phyloP scores from a whole-genome alignment of 2,888 invertebrate genomes.

The Macropis europaea region DNA sequence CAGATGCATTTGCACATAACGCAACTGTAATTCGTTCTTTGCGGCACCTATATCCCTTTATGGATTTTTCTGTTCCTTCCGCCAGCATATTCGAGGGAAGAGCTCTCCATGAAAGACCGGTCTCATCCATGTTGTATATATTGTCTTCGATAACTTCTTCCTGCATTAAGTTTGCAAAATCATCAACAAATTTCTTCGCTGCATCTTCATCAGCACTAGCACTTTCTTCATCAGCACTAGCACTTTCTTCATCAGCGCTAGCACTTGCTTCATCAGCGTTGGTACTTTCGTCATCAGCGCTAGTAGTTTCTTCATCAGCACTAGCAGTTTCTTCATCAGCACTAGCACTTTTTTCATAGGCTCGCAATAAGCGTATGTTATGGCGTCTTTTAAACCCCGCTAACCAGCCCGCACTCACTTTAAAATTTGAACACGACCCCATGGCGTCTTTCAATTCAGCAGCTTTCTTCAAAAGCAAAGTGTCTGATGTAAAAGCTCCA shows the following conservation, averaged over 20 bases:
- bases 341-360: background rate
- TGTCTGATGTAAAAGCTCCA: background rate
- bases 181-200: background rate
- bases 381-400: background rate
- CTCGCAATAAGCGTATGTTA: background rate
- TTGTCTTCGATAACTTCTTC: constrained; percentile 30
- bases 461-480: constrained; percentile 11
- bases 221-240: background rate
- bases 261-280: background rate
- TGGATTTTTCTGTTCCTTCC: constrained; percentile 42
- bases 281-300: no score
- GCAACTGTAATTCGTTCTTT: constrained; percentile 63
- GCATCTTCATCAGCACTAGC: background rate
- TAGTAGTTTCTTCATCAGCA: background rate
- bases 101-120: constrained; percentile 57
- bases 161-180: background rate
- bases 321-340: no score
- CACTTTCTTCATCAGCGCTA: background rate
- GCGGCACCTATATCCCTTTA: constrained; percentile 51
- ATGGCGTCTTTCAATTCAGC: background rate
- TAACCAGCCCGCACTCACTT: constrained; percentile 7
- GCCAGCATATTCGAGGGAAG: constrained; percentile 54
- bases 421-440: background rate
- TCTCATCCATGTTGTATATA: constrained; percentile 63
- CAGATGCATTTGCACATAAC: constrained; percentile 63